phyloP scores from a whole-genome alignment of 2,113 vertebrate genomes.

The Lepus timidus region DNA sequence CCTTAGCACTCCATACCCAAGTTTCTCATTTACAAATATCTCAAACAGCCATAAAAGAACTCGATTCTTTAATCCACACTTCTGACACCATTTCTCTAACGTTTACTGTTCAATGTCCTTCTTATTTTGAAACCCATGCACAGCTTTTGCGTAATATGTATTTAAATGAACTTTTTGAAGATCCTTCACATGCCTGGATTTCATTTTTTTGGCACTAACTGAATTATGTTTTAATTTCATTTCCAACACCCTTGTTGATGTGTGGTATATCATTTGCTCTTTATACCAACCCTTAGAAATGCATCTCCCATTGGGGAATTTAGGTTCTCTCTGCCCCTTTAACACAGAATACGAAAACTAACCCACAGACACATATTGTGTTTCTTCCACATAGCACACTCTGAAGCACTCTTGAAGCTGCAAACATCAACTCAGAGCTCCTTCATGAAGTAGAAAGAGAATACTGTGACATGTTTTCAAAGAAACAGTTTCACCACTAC shows the following conservation, averaged over 20 bases:
- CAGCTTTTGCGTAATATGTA: too few relatives aligned
- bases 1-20: background rate
- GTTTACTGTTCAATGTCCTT: conserved; percentile 10
- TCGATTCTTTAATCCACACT: background rate
- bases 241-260: too few relatives aligned
- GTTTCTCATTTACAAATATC: background rate
- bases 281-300: conserved; percentile 21
- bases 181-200: too few relatives aligned
- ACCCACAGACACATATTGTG: background rate
- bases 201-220: too few relatives aligned
- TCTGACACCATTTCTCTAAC: background rate
- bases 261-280: background rate
- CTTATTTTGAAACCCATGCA: too few relatives aligned
- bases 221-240: too few relatives aligned
- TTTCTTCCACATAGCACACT: background rate
- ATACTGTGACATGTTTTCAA: background rate
- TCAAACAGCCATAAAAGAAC: background rate
- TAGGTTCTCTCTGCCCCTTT: background rate
- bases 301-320: background rate
- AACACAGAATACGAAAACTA: background rate
- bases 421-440: background rate
- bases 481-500: background rate
- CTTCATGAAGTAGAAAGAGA: background rate
- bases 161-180: too few relatives aligned
- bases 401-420: too few relatives aligned